Evolutionary conservation across 1,140 invertebrate genomes (phyloP), one percentile per base, ranked within the genome.

Genomic region (Homalodisca vitripennis): DNA sequence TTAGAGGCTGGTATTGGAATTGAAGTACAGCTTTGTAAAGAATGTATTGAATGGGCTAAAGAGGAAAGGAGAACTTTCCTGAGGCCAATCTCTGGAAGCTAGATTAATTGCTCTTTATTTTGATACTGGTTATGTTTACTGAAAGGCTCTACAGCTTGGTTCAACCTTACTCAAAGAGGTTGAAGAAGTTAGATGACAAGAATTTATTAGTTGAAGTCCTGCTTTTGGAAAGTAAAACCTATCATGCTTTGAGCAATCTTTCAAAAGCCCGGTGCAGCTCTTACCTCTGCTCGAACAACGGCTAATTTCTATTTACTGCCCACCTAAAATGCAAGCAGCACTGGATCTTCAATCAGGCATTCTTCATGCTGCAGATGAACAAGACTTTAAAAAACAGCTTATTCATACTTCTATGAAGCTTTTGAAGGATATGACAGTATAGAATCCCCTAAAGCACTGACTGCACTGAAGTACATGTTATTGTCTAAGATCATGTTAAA

Each of bases 371-470:
- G 98, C 97, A 31, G 98, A 99, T 81, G 98, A 99, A 80, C 89
- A 93, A 77, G 98, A 99, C 78, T 99, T 99, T 80, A 99, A 99
- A n/a, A n/a, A 86, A 99, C 98, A 73, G 98, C 98, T 41, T 99
- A 98, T 81, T 99, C 98, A 46, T 99, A 99, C 79, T 99, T 99
- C 79, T 99, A 99, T 82, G 98, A 99, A 85, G 98, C 98, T 41
- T 99, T 99, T 82, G 98, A 99, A 85, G 97, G 97, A 71, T 99
- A 97, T 82, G 97, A 99, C 80, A 97, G 94, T 73, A 92, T 97
- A 20, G 95, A 98, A 77, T 90, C 87, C 76, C 88, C 89, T 14
- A 97, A 95, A 80, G 97, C 98, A 12, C 80, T 99, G 1, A 93
- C 89, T 47, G 94, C 95, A 24, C 82, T 99, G 0, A 99, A 99